Evolutionary conservation across 2,888 invertebrate genomes (phyloP), one percentile per base, ranked within the genome.

Genomic region (Alentia gelatinosa): DNA sequence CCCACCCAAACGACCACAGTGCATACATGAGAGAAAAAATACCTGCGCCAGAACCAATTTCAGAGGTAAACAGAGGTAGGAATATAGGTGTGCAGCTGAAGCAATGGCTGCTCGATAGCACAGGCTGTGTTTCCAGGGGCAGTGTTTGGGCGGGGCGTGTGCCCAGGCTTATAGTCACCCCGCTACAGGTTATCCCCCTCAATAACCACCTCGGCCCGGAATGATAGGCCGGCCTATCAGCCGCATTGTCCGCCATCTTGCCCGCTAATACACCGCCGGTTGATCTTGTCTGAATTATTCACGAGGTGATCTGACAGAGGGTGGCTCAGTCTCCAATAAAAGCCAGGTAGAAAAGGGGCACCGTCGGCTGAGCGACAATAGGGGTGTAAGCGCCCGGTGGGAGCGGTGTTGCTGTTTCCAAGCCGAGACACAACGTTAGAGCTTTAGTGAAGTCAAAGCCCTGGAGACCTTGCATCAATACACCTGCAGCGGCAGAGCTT

Each of bases 41-140:
- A 39, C n/a, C 83, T 40, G 23, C 56, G n/a, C 19, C 56, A 50
- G 33, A 86, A 86, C 86, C 86, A 86, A 86, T 86, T 86, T 86
- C 47, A 47, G 86, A 19, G 30, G 26, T 47, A 86, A 86, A 86
- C 47, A 86, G 42, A 35, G 47, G n/a, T 23, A 12, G 79, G 83
- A 30, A 83, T 35, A 83, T 37, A 40, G 83, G 83, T 83, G 39
- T 37, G 83, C 83, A 83, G 83, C 83, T 83, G 83, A 83, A 39
- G 47, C 86, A 23, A 26, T 30, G 30, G 47, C 47, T 12, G 50
- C 30, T 86, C 86, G 47, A 86, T 86, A 50, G 9, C n/a, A 26
- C 47, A 19, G 47, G n/a, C 83, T 19, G 39, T 83, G 83, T 40
- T 83, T 37, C 39, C 35, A 37, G 39, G 83, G 35, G 83, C 37